Percentiles rank a stretch among this genome's conserved stretches.
Conservation (phyloP, 2,797 vertebrate genomes). For the Euphonia xanthogaster region DNA sequence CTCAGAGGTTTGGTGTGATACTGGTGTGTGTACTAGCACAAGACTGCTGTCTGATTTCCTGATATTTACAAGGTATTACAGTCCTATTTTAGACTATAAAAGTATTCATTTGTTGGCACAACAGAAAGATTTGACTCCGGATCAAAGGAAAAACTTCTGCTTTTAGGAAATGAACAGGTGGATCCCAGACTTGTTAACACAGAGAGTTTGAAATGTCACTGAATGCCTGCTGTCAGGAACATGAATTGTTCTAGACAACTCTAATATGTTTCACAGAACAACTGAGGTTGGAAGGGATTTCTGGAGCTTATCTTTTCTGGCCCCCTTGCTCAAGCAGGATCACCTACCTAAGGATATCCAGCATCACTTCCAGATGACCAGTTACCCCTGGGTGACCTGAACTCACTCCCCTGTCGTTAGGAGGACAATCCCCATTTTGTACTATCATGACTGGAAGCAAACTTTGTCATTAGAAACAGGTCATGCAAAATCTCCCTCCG, state of each 20-base stretch:
- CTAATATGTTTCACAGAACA: not conserved
- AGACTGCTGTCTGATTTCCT: not conserved
- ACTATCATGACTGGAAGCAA: not conserved
- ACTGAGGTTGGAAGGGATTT: not conserved
- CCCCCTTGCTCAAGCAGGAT: not conserved
- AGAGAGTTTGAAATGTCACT: not conserved
- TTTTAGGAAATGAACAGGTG: not conserved
- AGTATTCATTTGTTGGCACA: not conserved
- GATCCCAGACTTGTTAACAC: not conserved
- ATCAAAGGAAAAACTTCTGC: not conserved
- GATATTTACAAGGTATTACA: not conserved
- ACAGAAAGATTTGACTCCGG: not conserved
- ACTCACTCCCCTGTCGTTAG: not conserved
- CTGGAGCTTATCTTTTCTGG: not conserved
- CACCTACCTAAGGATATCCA: not conserved
- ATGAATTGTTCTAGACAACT: not conserved
- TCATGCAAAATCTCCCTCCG: not conserved
- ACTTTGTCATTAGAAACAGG: not conserved
- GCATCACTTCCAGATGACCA: not conserved
- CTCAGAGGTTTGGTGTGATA: not conserved
- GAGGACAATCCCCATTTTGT: not conserved
- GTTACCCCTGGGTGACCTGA: not conserved
- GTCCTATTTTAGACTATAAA: not conserved
- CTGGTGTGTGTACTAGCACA: not conserved
- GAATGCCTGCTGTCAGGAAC: not conserved